Evolutionary conservation across 2,888 invertebrate species (phyloP).

Genomic region (Muscina levida): DNA sequence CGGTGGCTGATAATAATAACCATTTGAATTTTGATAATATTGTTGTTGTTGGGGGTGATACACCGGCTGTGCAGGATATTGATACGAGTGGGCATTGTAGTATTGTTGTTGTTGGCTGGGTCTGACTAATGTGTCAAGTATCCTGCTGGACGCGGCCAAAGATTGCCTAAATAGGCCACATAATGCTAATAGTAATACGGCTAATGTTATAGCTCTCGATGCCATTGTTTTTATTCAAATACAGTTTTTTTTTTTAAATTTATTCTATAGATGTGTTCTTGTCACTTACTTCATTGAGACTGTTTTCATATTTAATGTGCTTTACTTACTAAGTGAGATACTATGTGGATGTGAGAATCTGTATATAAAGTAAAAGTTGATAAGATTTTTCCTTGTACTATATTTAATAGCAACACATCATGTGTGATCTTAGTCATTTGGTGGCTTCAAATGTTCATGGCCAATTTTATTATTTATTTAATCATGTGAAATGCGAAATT

Average conservation of each 20-base stretch:
- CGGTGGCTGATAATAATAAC: constrained; percentile 48
- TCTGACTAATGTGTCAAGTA: constrained; percentile 6
- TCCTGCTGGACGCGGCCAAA: constrained; percentile 25
- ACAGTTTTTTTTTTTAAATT: constrained; percentile 24
- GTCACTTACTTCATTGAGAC: background rate
- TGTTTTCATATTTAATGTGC: no score
- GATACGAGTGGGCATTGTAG: constrained; percentile 63
- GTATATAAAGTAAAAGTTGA: constrained; percentile 40
- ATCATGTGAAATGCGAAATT: no score
- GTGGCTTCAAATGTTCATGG: background rate
- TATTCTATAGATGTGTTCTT: background rate
- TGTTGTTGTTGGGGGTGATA: constrained; percentile 37
- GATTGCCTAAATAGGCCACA: background rate
- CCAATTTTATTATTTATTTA: no score
- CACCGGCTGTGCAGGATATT: constrained; percentile 37
- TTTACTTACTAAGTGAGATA: no score
- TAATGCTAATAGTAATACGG: constrained; percentile 23
- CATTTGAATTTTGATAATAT: constrained; percentile 53
- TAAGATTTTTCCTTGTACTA: constrained; percentile 53
- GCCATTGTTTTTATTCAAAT: constrained; percentile 44
- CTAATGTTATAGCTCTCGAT: background rate
- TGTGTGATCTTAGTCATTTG: constrained; percentile 31
- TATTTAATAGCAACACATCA: constrained; percentile 29
- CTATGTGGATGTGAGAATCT: no score
- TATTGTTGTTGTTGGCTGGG: constrained; percentile 40